A percentile compares a stretch with the other conserved stretches of the same genome.
These are phyloP conservation scores for Poecilia wingei DNA, from an alignment of 2,797 vertebrate genomes.

Conservation along the genomic window DNA sequence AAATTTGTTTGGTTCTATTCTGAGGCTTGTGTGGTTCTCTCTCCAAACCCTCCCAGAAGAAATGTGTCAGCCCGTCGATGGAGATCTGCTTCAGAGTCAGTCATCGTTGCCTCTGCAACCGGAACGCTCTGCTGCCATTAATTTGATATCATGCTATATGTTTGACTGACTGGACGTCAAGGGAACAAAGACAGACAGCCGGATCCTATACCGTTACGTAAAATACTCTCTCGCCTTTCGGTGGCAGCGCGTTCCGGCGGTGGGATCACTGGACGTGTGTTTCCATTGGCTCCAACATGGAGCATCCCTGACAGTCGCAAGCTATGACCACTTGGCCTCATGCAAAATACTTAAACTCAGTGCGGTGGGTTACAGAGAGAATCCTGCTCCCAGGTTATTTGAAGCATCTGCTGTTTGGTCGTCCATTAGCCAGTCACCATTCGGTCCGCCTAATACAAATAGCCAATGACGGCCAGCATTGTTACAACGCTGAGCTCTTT, in stretches of 20 bases:
- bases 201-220: neutral
- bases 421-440: neutral
- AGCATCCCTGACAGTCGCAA: neutral
- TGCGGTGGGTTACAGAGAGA: neutral
- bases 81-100: slow-evolving; percentile 51
- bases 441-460: neutral
- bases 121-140: slow-evolving; percentile 17
- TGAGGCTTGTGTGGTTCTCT: slow-evolving; percentile 34
- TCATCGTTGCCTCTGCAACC: slow-evolving; percentile 30
- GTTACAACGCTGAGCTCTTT: neutral
- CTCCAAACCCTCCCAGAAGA: slow-evolving; percentile 57
- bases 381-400: neutral
- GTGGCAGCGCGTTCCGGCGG: neutral
- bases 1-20: slow-evolving; percentile 50
- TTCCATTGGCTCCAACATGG: neutral
- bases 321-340: neutral
- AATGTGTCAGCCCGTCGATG: slow-evolving; percentile 61
- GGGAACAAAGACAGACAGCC: neutral
- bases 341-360: neutral
- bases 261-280: neutral
- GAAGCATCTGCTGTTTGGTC: neutral
- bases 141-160: slow-evolving; percentile 18
- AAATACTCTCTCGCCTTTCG: neutral
- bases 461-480: neutral
- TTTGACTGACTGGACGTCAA: slow-evolving; percentile 19